Evolutionary conservation across 1,140 invertebrate species (phyloP).

Genomic region (Hyposmocoma kahamanoa): DNA sequence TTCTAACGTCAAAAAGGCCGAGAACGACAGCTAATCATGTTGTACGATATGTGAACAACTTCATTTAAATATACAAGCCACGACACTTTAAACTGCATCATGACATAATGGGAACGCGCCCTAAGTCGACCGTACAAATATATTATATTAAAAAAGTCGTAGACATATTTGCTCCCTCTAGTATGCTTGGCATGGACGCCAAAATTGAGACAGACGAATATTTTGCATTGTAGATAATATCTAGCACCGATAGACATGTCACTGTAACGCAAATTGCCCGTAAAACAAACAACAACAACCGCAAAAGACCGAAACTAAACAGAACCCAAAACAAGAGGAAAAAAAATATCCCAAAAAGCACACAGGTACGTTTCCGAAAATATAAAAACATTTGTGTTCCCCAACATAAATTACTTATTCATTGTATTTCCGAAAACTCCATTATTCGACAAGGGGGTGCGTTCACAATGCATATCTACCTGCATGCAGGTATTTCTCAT

Average conservation of each 20-base stretch:
- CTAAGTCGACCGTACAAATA: no score
- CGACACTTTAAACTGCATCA: no score
- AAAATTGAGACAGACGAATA: conserved; percentile 23
- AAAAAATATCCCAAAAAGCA: conserved; percentile 27
- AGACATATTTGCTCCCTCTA: no score
- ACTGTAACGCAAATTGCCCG: conserved; percentile 57
- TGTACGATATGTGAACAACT: no score
- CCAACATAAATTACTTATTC: conserved; percentile 64
- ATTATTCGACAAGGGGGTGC: conserved; percentile 54
- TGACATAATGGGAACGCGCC: no score
- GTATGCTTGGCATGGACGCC: no score
- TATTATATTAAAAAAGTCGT: no score
- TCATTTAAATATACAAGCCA: no score
- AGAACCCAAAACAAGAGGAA: conserved; percentile 46
- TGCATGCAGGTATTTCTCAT: conserved; percentile 59
- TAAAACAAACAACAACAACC: conserved; percentile 69
- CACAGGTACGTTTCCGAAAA: conserved; percentile 60
- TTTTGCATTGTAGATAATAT: conserved; percentile 37
- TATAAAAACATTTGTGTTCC: conserved; percentile 55
- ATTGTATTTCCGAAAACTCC: conserved; percentile 71
- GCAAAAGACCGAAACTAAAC: conserved; percentile 48
- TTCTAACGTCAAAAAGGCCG: no score
- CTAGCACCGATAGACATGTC: conserved; percentile 27
- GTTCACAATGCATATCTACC: conserved; percentile 54
- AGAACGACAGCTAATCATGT: no score